These are phyloP conservation scores for Oreochromis tanganicae DNA, from an alignment of 2,113 vertebrate species.

Conservation along the genomic window DNA sequence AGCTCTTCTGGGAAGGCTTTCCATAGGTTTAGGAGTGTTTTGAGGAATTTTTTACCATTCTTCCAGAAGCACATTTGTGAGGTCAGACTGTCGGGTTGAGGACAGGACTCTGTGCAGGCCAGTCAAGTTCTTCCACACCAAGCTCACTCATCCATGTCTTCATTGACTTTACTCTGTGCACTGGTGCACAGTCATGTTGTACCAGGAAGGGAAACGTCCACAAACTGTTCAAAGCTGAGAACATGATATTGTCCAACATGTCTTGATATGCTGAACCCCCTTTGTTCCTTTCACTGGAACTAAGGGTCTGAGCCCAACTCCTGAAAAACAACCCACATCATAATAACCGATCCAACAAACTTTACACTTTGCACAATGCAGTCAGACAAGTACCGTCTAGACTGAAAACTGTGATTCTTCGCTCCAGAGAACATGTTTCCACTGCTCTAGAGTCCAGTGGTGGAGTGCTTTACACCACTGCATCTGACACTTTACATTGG, in stretches of 20 bases:
- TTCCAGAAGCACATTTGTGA: neutral
- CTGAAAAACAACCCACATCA: neutral
- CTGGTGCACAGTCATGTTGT: neutral
- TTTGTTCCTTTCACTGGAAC: neutral
- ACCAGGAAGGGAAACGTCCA: accelerated
- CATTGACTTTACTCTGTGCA: neutral
- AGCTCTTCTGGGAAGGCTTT: neutral
- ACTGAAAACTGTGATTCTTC: neutral
- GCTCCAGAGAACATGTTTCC: neutral
- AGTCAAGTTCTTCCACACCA: neutral
- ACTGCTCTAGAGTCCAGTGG: neutral
- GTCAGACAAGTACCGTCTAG: neutral
- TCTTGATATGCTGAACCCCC: neutral
- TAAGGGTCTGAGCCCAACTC: neutral
- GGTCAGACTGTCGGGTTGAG: neutral
- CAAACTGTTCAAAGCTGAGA: neutral
- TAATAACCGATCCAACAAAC: neutral
- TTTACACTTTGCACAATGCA: neutral
- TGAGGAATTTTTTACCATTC: neutral
- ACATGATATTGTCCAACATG: neutral
- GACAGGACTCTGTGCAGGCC: neutral
- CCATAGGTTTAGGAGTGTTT: neutral
- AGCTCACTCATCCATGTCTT: neutral
- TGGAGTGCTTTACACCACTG: neutral
- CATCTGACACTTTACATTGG: neutral